Conservation (phyloP, 2,113 vertebrate genomes). For the Lagopus muta region DNA sequence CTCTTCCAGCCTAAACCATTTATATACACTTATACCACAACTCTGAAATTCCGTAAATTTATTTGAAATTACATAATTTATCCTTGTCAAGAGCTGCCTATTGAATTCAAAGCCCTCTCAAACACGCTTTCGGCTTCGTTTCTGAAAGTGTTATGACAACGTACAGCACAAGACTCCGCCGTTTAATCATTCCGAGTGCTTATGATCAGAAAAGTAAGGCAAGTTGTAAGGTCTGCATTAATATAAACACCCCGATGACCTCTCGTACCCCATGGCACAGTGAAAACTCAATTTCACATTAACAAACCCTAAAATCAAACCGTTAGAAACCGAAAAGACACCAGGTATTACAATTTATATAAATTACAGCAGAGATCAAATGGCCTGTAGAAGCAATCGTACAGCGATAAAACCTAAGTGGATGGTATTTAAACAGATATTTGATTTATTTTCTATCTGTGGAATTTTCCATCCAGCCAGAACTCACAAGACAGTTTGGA, state of each 20-base stretch:
- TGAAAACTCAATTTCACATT: constrained; percentile 57
- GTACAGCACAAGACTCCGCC: not conserved
- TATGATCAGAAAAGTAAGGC: not conserved
- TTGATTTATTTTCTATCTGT: constrained; percentile 31
- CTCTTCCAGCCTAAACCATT: not conserved
- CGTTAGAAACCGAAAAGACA: constrained; percentile 48
- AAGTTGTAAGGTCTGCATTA: constrained; percentile 39
- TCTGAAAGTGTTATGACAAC: not conserved
- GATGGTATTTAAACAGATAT: constrained; percentile 65
- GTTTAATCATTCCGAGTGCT: not conserved
- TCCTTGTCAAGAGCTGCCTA: not conserved
- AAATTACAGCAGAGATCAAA: constrained; percentile 57
- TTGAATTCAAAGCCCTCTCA: not conserved
- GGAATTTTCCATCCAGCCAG: constrained; percentile 22
- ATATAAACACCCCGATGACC: constrained; percentile 27
- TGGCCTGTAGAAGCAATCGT: constrained; percentile 59
- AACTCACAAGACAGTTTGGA: constrained; percentile 53
- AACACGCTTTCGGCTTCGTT: not conserved
- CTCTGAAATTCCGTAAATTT: not conserved
- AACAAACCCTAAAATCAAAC: constrained; percentile 57
- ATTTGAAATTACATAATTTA: not conserved
- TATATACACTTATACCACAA: not conserved
- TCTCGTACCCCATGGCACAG: constrained; percentile 35
- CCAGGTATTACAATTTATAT: constrained; percentile 53
- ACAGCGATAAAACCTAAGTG: constrained; percentile 67